These are phyloP conservation scores for Lasioglossum morio DNA, from an alignment of 2,888 invertebrate genomes.

Conservation along the genomic window DNA sequence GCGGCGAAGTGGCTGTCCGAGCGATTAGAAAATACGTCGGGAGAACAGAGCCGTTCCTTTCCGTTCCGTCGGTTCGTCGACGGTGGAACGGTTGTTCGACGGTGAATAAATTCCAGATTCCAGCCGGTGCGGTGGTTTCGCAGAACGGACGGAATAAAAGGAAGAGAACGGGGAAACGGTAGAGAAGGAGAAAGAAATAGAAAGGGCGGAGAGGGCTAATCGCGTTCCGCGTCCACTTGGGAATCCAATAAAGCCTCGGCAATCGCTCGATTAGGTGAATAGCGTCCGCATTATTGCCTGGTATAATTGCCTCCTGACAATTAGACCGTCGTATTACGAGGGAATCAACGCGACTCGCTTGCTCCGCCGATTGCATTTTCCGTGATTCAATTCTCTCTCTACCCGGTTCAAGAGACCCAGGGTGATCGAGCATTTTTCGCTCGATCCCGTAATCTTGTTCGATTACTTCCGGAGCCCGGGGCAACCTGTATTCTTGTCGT, in stretches of 20 bases:
- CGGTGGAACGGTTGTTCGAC: neutral
- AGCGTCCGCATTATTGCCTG: constrained; percentile 56
- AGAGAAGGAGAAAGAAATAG: neutral
- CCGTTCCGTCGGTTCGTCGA: neutral
- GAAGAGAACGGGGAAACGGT: neutral
- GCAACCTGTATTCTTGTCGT: neutral
- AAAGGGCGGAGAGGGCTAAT: neutral
- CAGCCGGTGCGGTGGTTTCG: neutral
- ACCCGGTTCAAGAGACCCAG: neutral
- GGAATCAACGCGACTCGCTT: constrained; percentile 50
- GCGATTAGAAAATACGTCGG: constrained; percentile 13
- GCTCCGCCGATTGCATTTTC: constrained; percentile 18
- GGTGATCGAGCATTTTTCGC: neutral
- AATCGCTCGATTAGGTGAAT: constrained; percentile 49
- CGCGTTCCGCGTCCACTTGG: constrained; percentile 5
- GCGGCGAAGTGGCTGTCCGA: neutral
- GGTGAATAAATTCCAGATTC: constrained; percentile 1
- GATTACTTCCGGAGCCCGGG: constrained; percentile 25
- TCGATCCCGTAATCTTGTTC: neutral
- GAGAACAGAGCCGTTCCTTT: neutral
- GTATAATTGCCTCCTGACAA: constrained; percentile 60
- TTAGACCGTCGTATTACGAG: constrained; percentile 47
- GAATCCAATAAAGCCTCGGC: constrained; percentile 54
- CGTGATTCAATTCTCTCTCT: neutral
- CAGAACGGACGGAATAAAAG: neutral